A percentile compares a stretch with the other conserved stretches of the same genome.
Evolutionary conservation across 2,888 invertebrate genomes (phyloP).

Genomic region (Cephalotes varians): DNA sequence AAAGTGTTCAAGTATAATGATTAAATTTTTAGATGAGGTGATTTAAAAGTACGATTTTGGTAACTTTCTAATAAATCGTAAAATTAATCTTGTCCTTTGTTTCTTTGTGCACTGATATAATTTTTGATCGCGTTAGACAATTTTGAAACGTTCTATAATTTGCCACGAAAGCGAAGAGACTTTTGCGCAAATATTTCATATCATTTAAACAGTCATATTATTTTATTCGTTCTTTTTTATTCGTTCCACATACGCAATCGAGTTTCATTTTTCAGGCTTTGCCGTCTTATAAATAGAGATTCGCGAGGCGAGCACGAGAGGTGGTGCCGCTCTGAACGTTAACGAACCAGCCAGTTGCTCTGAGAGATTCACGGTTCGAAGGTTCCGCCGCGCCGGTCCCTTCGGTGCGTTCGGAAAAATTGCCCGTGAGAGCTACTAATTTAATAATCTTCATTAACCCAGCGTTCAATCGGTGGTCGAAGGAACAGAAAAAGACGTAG

Average conservation of each 20-base stretch:
- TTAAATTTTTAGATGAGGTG: too few species aligned
- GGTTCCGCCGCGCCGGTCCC: constrained; percentile 37
- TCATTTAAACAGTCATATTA: constrained; percentile 53
- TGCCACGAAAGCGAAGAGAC: constrained; percentile 7
- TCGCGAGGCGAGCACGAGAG: constrained; percentile 33
- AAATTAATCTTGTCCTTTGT: too few species aligned
- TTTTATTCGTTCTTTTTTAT: constrained; percentile 41
- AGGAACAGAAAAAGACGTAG: constrained; percentile 1
- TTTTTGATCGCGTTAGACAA: not conserved
- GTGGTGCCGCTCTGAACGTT: constrained; percentile 36
- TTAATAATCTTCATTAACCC: constrained; percentile 83
- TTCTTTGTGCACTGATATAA: not conserved
- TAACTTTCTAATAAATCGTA: too few species aligned
- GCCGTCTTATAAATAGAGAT: constrained; percentile 47
- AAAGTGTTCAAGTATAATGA: too few species aligned
- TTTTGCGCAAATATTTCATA: not conserved
- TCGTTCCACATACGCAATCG: constrained; percentile 30
- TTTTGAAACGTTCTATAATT: constrained; percentile 32
- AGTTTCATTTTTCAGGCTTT: constrained; percentile 60
- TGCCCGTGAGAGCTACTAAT: constrained; percentile 80
- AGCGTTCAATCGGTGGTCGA: constrained; percentile 52
- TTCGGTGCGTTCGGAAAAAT: constrained; percentile 65
- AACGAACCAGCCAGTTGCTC: constrained; percentile 63
- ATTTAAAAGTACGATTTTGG: too few species aligned
- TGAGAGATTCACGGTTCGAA: constrained; percentile 42